A percentile compares a stretch with the other conserved stretches of the same genome.
phyloP scores from a whole-genome alignment of 1,140 invertebrate species.

The Eueides isabella region DNA sequence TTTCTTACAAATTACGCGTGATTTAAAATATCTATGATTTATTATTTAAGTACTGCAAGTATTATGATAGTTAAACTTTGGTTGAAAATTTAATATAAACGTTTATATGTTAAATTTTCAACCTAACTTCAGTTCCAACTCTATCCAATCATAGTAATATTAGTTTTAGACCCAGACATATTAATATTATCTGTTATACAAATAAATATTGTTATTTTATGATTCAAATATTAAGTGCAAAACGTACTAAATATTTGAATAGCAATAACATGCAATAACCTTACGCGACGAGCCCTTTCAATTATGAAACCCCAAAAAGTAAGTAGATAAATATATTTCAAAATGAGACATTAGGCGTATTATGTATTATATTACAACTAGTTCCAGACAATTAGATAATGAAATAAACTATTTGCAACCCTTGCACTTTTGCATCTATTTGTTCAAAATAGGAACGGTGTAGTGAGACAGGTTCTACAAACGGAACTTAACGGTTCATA shows the following conservation, averaged over 20 bases:
- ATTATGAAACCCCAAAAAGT: constrained; percentile 4
- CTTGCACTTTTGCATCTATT: constrained; percentile 69
- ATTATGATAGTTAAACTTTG: background rate
- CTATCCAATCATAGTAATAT: too few relatives aligned
- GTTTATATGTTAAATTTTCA: too few relatives aligned
- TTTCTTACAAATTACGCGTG: background rate
- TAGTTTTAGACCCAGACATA: too few relatives aligned
- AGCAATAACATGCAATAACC: background rate
- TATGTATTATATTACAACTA: constrained; percentile 53
- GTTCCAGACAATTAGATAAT: constrained; percentile 63
- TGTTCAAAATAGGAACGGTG: constrained; percentile 55
- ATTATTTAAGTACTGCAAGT: background rate
- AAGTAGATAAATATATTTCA: constrained; percentile 17
- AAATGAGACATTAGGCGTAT: constrained; percentile 37
- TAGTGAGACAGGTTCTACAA: constrained; percentile 66
- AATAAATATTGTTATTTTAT: constrained; percentile 20
- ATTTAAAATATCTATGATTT: background rate
- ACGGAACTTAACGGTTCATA: constrained; percentile 76
- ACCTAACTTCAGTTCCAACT: too few relatives aligned
- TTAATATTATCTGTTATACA: background rate
- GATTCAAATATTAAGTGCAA: background rate
- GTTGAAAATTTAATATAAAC: too few relatives aligned
- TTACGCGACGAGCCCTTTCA: background rate
- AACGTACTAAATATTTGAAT: background rate
- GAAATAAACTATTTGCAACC: constrained; percentile 74